phyloP scores from a whole-genome alignment of 2,113 vertebrate genomes.

The Buteo buteo region DNA sequence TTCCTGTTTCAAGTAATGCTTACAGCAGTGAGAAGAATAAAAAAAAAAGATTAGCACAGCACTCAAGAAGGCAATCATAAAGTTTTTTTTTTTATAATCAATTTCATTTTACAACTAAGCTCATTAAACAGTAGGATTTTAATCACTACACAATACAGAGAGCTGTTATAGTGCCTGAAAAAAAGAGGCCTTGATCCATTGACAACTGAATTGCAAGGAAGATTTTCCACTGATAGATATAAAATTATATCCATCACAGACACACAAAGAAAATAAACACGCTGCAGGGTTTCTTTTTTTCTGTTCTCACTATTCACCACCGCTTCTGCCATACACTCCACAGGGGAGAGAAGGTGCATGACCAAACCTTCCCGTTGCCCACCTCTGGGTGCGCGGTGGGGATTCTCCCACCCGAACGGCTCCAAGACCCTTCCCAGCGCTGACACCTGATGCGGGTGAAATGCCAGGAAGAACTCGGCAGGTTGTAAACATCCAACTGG shows the following conservation, averaged over 20 bases:
- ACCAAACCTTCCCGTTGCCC: not conserved
- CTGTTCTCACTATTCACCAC: not conserved
- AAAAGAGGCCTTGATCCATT: not conserved
- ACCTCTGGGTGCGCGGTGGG: not conserved
- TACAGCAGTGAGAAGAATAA: conserved; percentile 36
- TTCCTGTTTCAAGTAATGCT: conserved; percentile 54
- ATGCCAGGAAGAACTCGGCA: not conserved
- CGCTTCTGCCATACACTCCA: not conserved
- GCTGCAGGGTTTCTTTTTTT: not conserved
- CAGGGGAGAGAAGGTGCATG: not conserved
- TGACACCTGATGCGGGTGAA: not conserved
- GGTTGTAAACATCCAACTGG: not conserved
- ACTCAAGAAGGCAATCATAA: conserved; percentile 31
- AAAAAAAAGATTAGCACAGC: conserved; percentile 17
- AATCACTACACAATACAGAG: conserved; percentile 34
- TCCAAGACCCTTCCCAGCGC: rapidly evolving
- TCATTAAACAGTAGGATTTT: conserved; percentile 59
- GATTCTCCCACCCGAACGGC: not conserved
- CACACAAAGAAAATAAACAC: not conserved
- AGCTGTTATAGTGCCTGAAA: not conserved
- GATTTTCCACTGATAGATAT: not conserved
- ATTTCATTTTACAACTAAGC: conserved; percentile 52
- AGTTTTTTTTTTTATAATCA: not conserved
- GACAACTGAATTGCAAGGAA: not conserved
- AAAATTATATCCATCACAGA: not conserved